Conservation (phyloP, 2,888 invertebrate genomes). For the Hartigia nigra region DNA sequence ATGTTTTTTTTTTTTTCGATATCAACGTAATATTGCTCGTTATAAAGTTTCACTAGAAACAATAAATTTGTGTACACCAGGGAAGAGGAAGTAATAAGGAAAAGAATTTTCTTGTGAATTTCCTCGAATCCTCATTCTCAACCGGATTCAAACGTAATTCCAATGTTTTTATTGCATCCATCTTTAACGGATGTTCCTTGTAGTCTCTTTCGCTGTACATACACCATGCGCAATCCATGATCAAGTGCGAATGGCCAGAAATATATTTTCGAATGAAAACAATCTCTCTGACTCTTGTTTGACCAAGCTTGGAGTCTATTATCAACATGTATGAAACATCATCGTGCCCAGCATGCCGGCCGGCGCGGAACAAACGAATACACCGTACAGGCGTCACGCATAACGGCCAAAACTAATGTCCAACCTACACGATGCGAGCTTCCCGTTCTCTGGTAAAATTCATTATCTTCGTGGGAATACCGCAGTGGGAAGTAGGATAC, state of each 20-base stretch:
- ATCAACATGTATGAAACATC: background rate
- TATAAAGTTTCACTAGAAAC: background rate
- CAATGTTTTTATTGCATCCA: background rate
- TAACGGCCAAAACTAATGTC: conserved; percentile 5
- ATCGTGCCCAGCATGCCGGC: background rate
- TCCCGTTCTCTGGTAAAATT: background rate
- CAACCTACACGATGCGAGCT: background rate
- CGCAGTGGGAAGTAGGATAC: background rate
- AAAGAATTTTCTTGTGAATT: background rate
- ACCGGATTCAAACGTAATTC: background rate
- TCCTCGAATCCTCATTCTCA: background rate
- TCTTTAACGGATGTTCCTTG: background rate
- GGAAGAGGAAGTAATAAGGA: background rate
- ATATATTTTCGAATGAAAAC: background rate
- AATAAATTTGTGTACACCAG: background rate
- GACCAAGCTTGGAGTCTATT: background rate
- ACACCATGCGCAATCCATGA: background rate
- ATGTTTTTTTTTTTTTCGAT: background rate
- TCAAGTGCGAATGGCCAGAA: background rate
- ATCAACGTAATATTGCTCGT: background rate
- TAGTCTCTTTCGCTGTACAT: background rate
- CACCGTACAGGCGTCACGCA: conserved; percentile 3
- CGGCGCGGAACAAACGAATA: conserved; percentile 4
- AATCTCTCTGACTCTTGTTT: background rate
- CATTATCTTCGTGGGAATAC: background rate